Evolutionary conservation across 2,797 vertebrate species (phyloP), one percentile per base, ranked within the genome.

Genomic region (Cephalopachus bancanus): DNA sequence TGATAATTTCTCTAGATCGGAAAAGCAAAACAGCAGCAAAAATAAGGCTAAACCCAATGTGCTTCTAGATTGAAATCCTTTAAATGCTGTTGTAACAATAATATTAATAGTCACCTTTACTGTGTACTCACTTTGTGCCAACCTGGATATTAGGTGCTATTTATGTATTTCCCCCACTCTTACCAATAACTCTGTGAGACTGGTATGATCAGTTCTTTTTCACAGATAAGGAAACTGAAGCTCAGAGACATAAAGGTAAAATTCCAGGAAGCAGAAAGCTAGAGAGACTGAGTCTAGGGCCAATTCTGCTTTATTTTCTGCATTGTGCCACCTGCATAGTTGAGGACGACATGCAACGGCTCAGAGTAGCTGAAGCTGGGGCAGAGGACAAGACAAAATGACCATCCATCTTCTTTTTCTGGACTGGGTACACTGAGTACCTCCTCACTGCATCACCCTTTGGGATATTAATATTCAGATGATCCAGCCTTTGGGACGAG

Each of bases 1-100:
- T n/a, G 22, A 78, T 33, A 83, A 72, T 67, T 71, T 93, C 55
- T 80, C 65, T 84, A 67, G 3, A 67, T 74, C 83, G 95, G 30
- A n/a, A 84, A 9, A 94, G 55, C 37, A 87, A 80, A 64, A 72
- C 16, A 83, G 9, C 16, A 81, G 33, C 53, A 92, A 72, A 89
- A 49, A 57, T 22, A 59, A 79, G 33, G 55, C 4, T 49, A 78
- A 83, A 64, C 2, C 14, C 57, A 44, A n/a, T 51, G 51, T 83
- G 20, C 44, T 64, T 64, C 5, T 44, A 3, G 17, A 19, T 1
- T 59, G 26, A 11, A 83, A 55, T 51, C 6, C 15, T 91, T 74
- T 37, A 55, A 57, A 84, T 0, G 12, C 4, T 16, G 28, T 5
- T 94, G 16, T 24, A 55, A 28, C 0, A 10, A 33, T 24, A 83